phyloP scores from a whole-genome alignment of 2,113 vertebrate genomes.

The Rhynchopsitta pachyrhyncha region DNA sequence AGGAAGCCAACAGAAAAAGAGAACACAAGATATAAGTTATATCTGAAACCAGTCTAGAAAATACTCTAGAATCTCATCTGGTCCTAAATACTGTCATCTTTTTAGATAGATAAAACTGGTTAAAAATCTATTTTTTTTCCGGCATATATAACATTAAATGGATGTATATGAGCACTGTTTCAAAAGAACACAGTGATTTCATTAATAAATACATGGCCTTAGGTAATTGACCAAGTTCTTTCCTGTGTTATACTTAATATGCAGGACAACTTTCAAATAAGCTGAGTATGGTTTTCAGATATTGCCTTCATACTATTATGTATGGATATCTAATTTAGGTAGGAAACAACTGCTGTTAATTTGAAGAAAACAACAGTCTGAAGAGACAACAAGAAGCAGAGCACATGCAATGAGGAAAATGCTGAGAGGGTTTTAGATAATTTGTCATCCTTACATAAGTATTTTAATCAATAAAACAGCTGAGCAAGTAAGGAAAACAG shows the following conservation, averaged over 20 bases:
- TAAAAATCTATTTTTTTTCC: not conserved
- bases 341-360: not conserved
- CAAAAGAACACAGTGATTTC: not conserved
- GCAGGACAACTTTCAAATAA: not conserved
- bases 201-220: not conserved
- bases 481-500: not conserved
- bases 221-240: not conserved
- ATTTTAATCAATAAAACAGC: not conserved
- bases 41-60: not conserved
- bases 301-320: not conserved
- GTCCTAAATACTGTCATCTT: not conserved
- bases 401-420: not conserved
- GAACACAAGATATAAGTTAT: not conserved
- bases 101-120: not conserved
- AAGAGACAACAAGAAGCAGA: not conserved
- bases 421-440: not conserved
- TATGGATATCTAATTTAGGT: not conserved
- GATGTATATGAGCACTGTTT: not conserved
- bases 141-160: not conserved
- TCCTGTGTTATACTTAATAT: not conserved
- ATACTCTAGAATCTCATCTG: not conserved
- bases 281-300: not conserved
- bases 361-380: not conserved
- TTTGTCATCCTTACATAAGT: not conserved
- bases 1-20: not conserved